Percentiles rank a stretch among this genome's conserved stretches.
Evolutionary conservation across 2,888 invertebrate species (phyloP).

Genomic region (Drosophila peninsularis): DNA sequence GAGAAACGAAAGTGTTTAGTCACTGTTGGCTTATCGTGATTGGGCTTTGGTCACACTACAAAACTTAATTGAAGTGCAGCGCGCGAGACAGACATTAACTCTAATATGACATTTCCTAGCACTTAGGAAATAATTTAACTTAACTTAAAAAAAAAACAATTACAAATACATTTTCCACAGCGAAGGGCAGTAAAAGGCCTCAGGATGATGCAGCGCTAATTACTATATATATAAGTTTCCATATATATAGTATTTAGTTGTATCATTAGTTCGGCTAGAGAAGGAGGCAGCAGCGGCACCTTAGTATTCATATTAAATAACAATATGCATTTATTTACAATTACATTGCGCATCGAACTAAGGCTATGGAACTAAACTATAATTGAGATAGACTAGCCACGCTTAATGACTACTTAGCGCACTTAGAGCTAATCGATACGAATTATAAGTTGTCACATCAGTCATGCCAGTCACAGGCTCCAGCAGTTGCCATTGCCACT

Average conservation of each 20-base stretch:
- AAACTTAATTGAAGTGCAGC: slow-evolving; percentile 22
- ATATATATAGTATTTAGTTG: neutral
- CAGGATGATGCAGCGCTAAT: slow-evolving; percentile 24
- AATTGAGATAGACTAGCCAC: slow-evolving; percentile 74
- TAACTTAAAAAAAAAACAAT: slow-evolving; percentile 16
- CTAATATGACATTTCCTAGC: slow-evolving; percentile 28
- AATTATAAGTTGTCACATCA: slow-evolving; percentile 68
- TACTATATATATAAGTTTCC: neutral
- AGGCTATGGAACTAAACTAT: slow-evolving; percentile 44
- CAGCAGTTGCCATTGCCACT: slow-evolving; percentile 17
- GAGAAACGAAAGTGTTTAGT: slow-evolving; percentile 24
- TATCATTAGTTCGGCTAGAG: slow-evolving; percentile 34
- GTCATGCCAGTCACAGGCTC: slow-evolving; percentile 52
- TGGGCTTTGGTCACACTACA: slow-evolving; percentile 4
- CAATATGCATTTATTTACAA: slow-evolving; percentile 59
- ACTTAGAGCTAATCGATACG: slow-evolving; percentile 56
- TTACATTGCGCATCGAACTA: slow-evolving; percentile 56
- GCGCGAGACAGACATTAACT: slow-evolving; percentile 13
- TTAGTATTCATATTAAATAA: slow-evolving; percentile 30
- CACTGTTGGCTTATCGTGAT: slow-evolving; percentile 22
- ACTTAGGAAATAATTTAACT: slow-evolving; percentile 11
- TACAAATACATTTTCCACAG: slow-evolving; percentile 27
- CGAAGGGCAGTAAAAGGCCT: slow-evolving; percentile 17
- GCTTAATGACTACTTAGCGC: slow-evolving; percentile 70
- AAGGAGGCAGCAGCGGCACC: neutral